Percentiles rank a stretch among this genome's conserved stretches.
These are phyloP conservation scores for Scaptomyza tumidula DNA, from an alignment of 2,888 invertebrate genomes.

Conservation along the genomic window DNA sequence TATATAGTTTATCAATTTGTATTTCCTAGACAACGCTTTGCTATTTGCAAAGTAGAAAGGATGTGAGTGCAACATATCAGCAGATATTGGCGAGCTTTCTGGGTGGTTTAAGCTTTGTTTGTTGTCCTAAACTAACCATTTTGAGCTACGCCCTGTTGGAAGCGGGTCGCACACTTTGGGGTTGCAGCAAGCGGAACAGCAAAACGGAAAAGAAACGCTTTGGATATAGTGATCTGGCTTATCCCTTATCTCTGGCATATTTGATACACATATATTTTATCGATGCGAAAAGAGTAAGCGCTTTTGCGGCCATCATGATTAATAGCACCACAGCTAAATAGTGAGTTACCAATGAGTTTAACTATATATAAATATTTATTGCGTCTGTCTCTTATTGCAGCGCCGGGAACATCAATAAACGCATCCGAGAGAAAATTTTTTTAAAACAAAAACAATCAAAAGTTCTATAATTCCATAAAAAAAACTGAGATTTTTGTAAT, in stretches of 20 bases:
- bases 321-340: slow-evolving; percentile 50
- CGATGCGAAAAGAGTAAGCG: slow-evolving; percentile 31
- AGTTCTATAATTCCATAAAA: neutral
- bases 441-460: neutral
- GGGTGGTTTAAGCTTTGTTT: slow-evolving; percentile 69
- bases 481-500: neutral
- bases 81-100: slow-evolving; percentile 72
- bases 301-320: slow-evolving; percentile 39
- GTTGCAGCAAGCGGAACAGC: slow-evolving; percentile 10
- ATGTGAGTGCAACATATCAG: slow-evolving; percentile 21
- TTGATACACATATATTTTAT: slow-evolving; percentile 56
- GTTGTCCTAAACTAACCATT: slow-evolving; percentile 67
- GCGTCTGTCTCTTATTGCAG: slow-evolving; percentile 20
- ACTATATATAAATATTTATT: neutral
- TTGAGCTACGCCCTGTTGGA: slow-evolving; percentile 68
- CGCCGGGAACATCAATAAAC: slow-evolving; percentile 34
- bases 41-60: slow-evolving; percentile 43
- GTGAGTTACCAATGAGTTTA: slow-evolving; percentile 32
- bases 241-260: slow-evolving; percentile 42
- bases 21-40: slow-evolving; percentile 64
- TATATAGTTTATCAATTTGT: neutral
- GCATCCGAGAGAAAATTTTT: slow-evolving; percentile 17
- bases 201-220: slow-evolving; percentile 12
- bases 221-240: slow-evolving; percentile 40
- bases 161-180: slow-evolving; percentile 60